Evolutionary conservation across 1,140 invertebrate species (phyloP), one percentile per base, ranked within the genome.

Genomic region (Euura lappo): DNA sequence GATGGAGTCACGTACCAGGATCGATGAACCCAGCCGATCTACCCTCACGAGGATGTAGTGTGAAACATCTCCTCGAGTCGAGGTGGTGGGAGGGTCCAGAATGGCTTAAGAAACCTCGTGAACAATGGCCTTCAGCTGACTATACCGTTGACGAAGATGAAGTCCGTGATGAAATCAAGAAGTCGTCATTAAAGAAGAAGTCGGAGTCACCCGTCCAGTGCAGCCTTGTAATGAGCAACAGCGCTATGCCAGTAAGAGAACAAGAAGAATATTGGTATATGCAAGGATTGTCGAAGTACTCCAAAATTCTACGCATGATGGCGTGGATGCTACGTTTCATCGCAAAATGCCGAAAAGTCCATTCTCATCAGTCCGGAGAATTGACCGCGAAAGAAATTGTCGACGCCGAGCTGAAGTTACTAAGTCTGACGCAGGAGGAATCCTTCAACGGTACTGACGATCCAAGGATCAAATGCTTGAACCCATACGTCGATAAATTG

Each of bases 21-120:
- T 69, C 74, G 13, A 45, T 75, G 13, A 89, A 88, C 75, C 85
- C 86, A 6, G 86, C 85, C 13, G 86, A 89, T 76, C 72, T 87
- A 13, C 79, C 81, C 6, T 87, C 85, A 8, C 71, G 86, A 77
- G 85, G 86, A 44, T 85, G 81, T 75, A 45, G 71, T 5, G 69
- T 80, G 3, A 77, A 78, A 72, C 11, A 75, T 44, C 74, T 87
- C 8, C 28, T 28, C 28, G 28, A 28, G 28, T 28, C 28, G 28
- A 28, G 28, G 28, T 28, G 28, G 28, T 28, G 28, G 28, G 28
- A 28, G 28, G 28, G 28, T 28, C 28, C 28, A 28, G 28, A 28
- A 28, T 28, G 28, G 42, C 83, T 7, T 72, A 85, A 44, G 79
- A 78, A 7, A 76, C 77, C 74, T 89, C 85, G 85, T 83, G 80